A percentile compares a stretch with the other conserved stretches of the same genome.
Evolutionary conservation across 2,888 invertebrate genomes (phyloP).

Genomic region (Charanyca ferruginea): DNA sequence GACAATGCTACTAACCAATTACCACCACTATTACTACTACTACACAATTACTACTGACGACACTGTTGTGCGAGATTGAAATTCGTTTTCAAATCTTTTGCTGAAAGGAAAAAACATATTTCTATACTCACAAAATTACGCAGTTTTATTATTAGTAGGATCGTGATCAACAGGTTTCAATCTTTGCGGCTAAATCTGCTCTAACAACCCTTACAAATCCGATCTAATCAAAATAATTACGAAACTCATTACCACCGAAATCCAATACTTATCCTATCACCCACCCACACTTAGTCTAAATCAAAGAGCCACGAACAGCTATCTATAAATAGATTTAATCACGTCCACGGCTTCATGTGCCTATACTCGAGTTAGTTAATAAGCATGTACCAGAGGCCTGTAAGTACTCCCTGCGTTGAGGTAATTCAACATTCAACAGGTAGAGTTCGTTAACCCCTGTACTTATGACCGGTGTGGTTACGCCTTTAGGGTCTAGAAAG

Average conservation of each 20-base stretch:
- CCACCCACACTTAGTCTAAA: slow-evolving; percentile 2
- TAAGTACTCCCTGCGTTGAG: not conserved
- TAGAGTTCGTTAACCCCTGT: slow-evolving; percentile 40
- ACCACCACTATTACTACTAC: no score
- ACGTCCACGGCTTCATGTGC: slow-evolving; percentile 6
- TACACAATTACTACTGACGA: no score
- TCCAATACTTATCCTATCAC: slow-evolving; percentile 6
- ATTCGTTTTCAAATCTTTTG: no score
- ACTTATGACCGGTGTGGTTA: slow-evolving; percentile 28
- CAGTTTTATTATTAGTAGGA: no score
- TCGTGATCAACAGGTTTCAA: no score
- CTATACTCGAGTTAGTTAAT: slow-evolving; percentile 20
- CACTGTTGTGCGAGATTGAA: no score
- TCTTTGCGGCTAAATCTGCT: not conserved
- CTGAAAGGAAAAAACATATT: no score
- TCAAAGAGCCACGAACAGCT: slow-evolving; percentile 2
- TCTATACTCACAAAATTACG: no score
- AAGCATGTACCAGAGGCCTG: slow-evolving; percentile 3
- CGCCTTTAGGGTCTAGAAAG: slow-evolving; percentile 4
- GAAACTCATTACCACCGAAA: not conserved
- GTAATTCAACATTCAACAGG: slow-evolving; percentile 53
- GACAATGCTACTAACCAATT: no score
- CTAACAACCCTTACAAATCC: not conserved
- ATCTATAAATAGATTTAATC: slow-evolving; percentile 22
- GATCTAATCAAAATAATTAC: slow-evolving; percentile 2